Evolutionary conservation across 2,888 invertebrate genomes (phyloP).

Genomic region (Thelaira solivaga): DNA sequence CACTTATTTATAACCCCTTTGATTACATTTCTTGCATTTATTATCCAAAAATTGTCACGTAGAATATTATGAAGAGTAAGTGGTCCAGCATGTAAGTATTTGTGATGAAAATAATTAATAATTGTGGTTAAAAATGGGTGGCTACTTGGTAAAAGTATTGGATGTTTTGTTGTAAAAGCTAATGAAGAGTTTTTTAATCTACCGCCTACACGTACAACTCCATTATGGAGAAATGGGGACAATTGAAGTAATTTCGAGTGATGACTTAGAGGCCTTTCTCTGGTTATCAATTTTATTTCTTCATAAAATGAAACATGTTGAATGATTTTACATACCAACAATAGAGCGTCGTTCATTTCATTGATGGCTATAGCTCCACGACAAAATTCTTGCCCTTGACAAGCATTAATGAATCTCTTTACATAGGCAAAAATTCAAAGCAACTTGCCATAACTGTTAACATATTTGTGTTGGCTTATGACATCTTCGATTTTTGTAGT

Average conservation of each 20-base stretch:
- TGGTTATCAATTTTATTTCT: background rate
- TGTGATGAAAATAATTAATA: background rate
- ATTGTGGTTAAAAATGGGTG: background rate
- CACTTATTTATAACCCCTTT: slow-evolving; percentile 30
- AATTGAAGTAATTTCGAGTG: background rate
- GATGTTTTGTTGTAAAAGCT: slow-evolving; percentile 12
- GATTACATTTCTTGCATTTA: slow-evolving; percentile 12
- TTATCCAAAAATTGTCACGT: slow-evolving; percentile 46
- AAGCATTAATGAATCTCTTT: background rate
- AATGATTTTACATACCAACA: slow-evolving; percentile 3
- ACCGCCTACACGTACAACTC: slow-evolving; percentile 10
- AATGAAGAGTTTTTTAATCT: slow-evolving; percentile 1
- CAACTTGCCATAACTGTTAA: slow-evolving; percentile 3
- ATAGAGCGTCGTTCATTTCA: background rate
- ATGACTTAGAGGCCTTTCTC: background rate
- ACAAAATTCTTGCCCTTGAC: background rate
- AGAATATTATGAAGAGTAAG: slow-evolving; percentile 22
- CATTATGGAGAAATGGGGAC: slow-evolving; percentile 8
- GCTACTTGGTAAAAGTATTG: background rate
- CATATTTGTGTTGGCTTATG: slow-evolving; percentile 11
- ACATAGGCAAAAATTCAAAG: slow-evolving; percentile 17
- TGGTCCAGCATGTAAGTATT: slow-evolving; percentile 11
- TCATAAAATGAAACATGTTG: background rate
- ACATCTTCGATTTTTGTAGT: background rate
- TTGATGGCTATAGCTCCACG: background rate